Conservation (phyloP, 2,888 invertebrate genomes). For the Caenorhabditis zanzibari region DNA sequence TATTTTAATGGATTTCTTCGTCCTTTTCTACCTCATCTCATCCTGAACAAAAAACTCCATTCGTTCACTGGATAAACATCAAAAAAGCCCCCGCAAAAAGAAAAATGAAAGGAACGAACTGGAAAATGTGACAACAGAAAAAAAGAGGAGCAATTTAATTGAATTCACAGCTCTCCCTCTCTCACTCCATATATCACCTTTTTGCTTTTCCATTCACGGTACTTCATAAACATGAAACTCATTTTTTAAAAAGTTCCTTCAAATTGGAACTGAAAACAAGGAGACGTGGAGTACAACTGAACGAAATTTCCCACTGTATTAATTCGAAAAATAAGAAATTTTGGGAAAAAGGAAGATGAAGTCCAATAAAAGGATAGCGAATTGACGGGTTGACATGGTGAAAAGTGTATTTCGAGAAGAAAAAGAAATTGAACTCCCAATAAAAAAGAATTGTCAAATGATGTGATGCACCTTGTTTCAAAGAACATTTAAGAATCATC, state of each 20-base stretch:
- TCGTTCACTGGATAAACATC: slow-evolving; percentile 20
- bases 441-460: slow-evolving; percentile 11
- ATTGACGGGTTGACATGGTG: slow-evolving; percentile 36
- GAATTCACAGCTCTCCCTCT: slow-evolving; percentile 32
- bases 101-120: slow-evolving; percentile 4
- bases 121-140: slow-evolving; percentile 32
- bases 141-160: slow-evolving; percentile 28
- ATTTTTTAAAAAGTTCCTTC: too few relatives aligned
- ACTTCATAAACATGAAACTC: too few relatives aligned
- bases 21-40: not conserved
- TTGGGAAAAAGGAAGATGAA: not conserved
- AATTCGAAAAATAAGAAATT: slow-evolving; percentile 10
- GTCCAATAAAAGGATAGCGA: not conserved
- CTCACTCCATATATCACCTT: not conserved
- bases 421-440: slow-evolving; percentile 10
- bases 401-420: slow-evolving; percentile 29
- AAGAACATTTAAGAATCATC: slow-evolving; percentile 1
- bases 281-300: not conserved
- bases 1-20: not conserved
- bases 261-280: too few relatives aligned
- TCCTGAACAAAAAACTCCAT: slow-evolving; percentile 2
- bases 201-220: not conserved
- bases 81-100: slow-evolving; percentile 20
- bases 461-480: slow-evolving; percentile 1
- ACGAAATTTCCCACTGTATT: not conserved